Conservation (phyloP, 92 coral and sea anemone species). For the Epizoanthus illoricatus region DNA sequence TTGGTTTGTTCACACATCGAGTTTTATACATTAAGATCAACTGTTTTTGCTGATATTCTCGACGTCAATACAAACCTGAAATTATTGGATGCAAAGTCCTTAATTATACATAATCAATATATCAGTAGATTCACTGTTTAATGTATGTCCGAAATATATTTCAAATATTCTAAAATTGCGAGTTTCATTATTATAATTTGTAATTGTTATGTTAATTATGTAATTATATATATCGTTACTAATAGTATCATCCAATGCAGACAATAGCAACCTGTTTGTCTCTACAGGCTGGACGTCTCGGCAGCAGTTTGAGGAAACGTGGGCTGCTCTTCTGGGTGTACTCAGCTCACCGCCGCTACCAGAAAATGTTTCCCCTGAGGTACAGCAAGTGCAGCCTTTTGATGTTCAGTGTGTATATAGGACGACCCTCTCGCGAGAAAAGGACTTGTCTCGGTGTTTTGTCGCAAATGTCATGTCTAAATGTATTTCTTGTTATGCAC, state of each 20-base stretch:
- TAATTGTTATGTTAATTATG: too few species aligned
- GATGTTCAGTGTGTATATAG: neutral
- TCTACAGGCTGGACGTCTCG: slow-evolving; percentile 86
- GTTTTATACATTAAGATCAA: neutral
- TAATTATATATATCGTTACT: neutral
- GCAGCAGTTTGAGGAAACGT: slow-evolving; percentile 98
- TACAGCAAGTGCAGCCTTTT: neutral
- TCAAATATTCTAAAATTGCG: too few species aligned
- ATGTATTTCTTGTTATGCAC: neutral
- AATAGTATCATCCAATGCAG: neutral
- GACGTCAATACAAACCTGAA: too few species aligned
- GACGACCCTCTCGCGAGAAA: too few species aligned
- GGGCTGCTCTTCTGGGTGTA: slow-evolving; percentile 99
- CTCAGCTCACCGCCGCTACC: slow-evolving; percentile 95
- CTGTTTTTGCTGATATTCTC: neutral
- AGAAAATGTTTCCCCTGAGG: slow-evolving; percentile 89
- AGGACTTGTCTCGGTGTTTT: neutral
- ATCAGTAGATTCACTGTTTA: too few species aligned
- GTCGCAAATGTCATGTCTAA: neutral
- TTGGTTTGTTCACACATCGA: neutral
- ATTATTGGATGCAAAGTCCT: too few species aligned
- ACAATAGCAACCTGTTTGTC: neutral
- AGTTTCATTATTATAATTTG: too few species aligned
- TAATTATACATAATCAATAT: too few species aligned
- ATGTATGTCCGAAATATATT: too few species aligned